These are phyloP conservation scores for Gastrophryne carolinensis DNA, from an alignment of 2,797 vertebrate species.

Conservation along the genomic window DNA sequence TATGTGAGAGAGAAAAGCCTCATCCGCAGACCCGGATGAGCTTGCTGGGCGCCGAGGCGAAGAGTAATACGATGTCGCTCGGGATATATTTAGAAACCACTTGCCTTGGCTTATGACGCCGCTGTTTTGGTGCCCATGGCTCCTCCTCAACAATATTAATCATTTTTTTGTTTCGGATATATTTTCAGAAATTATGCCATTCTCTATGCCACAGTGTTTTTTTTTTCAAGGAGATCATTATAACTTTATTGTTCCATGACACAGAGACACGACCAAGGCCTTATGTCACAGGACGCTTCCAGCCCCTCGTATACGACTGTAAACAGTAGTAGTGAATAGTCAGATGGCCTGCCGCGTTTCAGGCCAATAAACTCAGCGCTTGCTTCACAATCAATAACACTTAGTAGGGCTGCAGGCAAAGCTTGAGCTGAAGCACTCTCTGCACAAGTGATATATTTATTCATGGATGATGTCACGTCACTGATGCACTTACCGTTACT, in stretches of 20 bases:
- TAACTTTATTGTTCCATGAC: conserved; percentile 44
- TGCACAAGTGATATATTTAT: no score
- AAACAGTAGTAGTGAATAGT: background rate
- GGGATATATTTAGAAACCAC: conserved; percentile 29
- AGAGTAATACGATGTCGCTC: background rate
- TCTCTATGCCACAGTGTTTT: background rate
- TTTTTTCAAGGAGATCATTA: conserved; percentile 11
- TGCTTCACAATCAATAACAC: conserved; percentile 3
- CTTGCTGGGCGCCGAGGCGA: background rate
- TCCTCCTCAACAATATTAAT: no score
- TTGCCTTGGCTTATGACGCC: background rate
- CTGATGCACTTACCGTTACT: no score
- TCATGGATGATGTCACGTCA: no score
- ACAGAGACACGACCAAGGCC: conserved; percentile 31
- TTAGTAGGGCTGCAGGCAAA: background rate
- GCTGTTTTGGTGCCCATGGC: background rate
- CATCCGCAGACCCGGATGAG: background rate
- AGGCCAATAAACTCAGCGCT: conserved; percentile 17
- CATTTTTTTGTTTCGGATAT: background rate
- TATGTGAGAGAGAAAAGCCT: background rate
- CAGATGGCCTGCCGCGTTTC: background rate
- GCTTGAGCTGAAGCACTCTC: background rate
- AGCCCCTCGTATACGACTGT: background rate
- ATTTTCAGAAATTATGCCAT: background rate
- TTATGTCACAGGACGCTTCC: background rate